A percentile compares a stretch with the other conserved stretches of the same genome.
These are phyloP conservation scores for Siniperca scherzeri DNA, from an alignment of 2,797 vertebrate genomes.

Conservation along the genomic window DNA sequence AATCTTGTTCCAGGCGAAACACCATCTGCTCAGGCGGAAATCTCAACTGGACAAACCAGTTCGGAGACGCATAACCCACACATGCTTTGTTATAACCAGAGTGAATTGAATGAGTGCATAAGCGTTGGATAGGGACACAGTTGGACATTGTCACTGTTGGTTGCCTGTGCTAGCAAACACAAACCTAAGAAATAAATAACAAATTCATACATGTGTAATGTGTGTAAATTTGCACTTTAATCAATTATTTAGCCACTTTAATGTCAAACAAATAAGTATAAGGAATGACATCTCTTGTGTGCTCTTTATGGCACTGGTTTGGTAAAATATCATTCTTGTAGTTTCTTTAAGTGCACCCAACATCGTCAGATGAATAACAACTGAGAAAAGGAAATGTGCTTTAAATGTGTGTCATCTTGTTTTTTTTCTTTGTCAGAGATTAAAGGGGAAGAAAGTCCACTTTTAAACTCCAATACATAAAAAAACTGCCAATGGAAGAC, in stretches of 20 bases:
- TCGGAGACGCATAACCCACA: constrained; percentile 12
- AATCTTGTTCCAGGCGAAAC: constrained; percentile 26
- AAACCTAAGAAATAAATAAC: background rate
- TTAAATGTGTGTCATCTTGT: constrained; percentile 42
- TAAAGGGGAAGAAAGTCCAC: constrained; percentile 52
- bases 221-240: background rate
- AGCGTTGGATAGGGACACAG: background rate
- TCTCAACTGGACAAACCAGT: constrained; percentile 72
- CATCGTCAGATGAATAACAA: constrained; percentile 32
- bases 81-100: constrained; percentile 20
- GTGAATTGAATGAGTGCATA: constrained; percentile 26
- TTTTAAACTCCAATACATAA: constrained; percentile 46
- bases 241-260: background rate
- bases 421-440: constrained; percentile 37
- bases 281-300: background rate
- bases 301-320: background rate
- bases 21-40: constrained; percentile 16
- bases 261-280: background rate
- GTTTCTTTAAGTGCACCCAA: constrained; percentile 13
- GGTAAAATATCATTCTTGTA: background rate
- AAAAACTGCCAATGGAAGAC: constrained; percentile 53
- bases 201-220: background rate
- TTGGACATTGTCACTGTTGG: background rate
- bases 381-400: constrained; percentile 51
- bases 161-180: background rate